phyloP scores from a whole-genome alignment of 2,797 vertebrate species.

The Glyptemys insculpta region DNA sequence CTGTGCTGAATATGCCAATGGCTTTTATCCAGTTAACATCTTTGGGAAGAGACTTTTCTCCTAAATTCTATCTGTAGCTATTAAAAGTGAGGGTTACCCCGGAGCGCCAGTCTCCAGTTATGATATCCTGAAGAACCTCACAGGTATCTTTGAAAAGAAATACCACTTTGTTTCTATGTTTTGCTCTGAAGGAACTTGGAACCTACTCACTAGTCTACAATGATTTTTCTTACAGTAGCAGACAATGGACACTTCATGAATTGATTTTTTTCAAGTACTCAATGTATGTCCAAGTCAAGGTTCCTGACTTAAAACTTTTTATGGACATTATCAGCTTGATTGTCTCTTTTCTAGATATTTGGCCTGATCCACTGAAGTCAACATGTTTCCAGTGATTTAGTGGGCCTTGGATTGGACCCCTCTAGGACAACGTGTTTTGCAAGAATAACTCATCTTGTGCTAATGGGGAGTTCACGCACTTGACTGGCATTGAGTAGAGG shows the following conservation, averaged over 20 bases:
- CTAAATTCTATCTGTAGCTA: conserved; percentile 12
- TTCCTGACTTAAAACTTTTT: background rate
- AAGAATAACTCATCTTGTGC: background rate
- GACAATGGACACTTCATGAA: background rate
- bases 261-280: background rate
- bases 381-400: background rate
- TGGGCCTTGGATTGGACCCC: background rate
- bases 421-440: background rate
- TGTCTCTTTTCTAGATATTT: background rate
- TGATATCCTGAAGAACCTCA: conserved; percentile 27
- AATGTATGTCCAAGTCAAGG: background rate
- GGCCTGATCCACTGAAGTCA: background rate
- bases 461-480: background rate
- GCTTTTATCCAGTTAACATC: conserved; percentile 61
- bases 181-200: background rate
- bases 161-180: conserved; percentile 43
- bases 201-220: background rate
- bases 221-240: fast-evolving
- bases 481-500: background rate
- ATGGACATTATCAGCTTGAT: background rate
- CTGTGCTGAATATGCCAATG: conserved; percentile 32
- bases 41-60: conserved; percentile 32
- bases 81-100: conserved; percentile 22
- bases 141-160: conserved; percentile 49
- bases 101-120: background rate